These are phyloP conservation scores for Pemphigus obesinymphae DNA, from an alignment of 1,140 invertebrate species.

Conservation along the genomic window DNA sequence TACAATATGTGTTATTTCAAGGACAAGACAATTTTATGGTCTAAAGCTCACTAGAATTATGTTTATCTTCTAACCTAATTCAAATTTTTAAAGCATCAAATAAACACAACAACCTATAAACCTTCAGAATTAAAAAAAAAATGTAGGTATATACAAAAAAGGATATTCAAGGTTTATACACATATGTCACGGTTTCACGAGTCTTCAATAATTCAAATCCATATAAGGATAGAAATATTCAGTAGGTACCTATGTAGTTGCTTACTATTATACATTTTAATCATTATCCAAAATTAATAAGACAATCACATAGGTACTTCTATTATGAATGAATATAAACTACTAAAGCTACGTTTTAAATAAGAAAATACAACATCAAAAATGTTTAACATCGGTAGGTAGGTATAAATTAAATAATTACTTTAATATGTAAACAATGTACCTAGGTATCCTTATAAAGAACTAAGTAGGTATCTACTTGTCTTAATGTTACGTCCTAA, in stretches of 20 bases:
- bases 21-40: not conserved
- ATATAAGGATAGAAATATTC: conserved; percentile 26
- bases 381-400: no score
- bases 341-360: not conserved
- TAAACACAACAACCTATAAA: not conserved
- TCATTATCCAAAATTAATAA: not conserved
- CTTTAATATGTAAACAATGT: not conserved
- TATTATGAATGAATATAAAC: not conserved
- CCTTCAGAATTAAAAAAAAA: not conserved
- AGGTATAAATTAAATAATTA: not conserved
- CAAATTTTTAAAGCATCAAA: conserved; percentile 3
- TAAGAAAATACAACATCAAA: not conserved
- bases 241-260: no score
- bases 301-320: not conserved
- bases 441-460: no score
- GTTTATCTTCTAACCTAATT: not conserved
- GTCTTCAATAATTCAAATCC: conserved; percentile 4
- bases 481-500: no score
- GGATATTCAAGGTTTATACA: conserved; percentile 15
- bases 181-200: conserved; percentile 7
- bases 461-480: no score
- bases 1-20: conserved; percentile 9
- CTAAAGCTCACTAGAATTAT: not conserved
- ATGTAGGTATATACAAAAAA: conserved; percentile 2
- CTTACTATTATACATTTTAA: not conserved